Evolutionary conservation across 2,797 vertebrate species (phyloP), one percentile per base, ranked within the genome.

Genomic region (Apogon hyalosoma): DNA sequence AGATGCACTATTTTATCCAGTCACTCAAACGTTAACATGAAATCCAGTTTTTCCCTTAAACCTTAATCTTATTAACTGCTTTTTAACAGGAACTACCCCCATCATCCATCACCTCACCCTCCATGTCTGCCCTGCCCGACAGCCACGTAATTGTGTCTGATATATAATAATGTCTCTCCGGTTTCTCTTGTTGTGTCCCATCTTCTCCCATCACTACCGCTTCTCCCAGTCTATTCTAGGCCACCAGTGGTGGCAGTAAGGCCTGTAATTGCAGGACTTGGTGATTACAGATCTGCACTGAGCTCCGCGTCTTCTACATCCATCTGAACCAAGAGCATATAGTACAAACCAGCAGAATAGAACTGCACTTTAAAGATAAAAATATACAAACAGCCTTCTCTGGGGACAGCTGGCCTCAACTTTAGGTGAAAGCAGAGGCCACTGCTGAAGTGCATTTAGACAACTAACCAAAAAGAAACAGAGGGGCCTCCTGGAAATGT

Each of bases 161-260:
- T 28, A 28, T 28, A 92, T 91, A 87, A 91, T 82, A 91, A 83
- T 11, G 77, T 89, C 77, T 82, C 76, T 45, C 75, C 82, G 74
- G 75, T 88, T 86, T 82, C 82, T 82, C 87, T 84, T 85, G 85
- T 85, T 69, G 60, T 69, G 69, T 83, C 79, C 84, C 57, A 60
- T 83, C 78, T 66, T 82, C 77, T 48, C 75, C 77, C 78, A 10
- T 80, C 63, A 19, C 55, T 69, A 63, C 73, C 15, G 51, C 81
- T 90, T 85, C 87, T 87, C 83, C 77, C 47, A 79, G 78, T 90
- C 90, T 92, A 92, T 92, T 92, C 90, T 85, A 46, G 88, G 88
- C 85, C 87, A 73, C 80, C 78, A 13, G 84, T 72, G 75, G 86
- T 77, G 84, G 87, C 47, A 54, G 84, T 51, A 80, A 28, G 86